A percentile compares a stretch with the other conserved stretches of the same genome.
Conservation (phyloP, 2,797 vertebrate species). For the Paedocypris micromegethes region DNA sequence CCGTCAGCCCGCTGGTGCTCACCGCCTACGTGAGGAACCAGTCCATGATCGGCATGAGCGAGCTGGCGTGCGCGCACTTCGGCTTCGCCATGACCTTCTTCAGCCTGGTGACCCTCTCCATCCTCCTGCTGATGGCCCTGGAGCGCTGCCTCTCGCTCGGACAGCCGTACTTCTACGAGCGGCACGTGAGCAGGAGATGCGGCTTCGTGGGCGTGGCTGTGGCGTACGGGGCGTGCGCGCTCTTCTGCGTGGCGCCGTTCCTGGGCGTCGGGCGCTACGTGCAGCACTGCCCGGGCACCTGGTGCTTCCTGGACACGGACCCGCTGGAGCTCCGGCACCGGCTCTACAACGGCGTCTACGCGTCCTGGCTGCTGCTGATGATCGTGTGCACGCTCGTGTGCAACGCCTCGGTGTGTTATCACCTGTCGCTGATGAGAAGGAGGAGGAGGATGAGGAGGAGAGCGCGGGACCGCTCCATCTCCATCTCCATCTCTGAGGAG, state of each 20-base stretch:
- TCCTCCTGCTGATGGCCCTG: conserved; percentile 75
- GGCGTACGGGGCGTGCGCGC: conserved; percentile 61
- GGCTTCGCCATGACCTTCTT: conserved; percentile 82
- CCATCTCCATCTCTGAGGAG: conserved; percentile 62
- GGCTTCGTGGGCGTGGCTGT: conserved; percentile 56
- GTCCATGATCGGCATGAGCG: conserved; percentile 57
- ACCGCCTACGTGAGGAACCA: conserved; percentile 65
- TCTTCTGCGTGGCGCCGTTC: conserved; percentile 70
- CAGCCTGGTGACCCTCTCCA: conserved; percentile 74
- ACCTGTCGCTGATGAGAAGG: conserved; percentile 69
- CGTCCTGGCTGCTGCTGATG: conserved; percentile 66
- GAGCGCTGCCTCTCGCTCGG: conserved; percentile 60
- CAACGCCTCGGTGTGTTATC: conserved; percentile 71
- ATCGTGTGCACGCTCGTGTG: conserved; percentile 70
- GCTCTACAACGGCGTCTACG: conserved; percentile 65
- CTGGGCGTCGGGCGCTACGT: conserved; percentile 59
- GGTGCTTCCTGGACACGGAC: conserved; percentile 75
- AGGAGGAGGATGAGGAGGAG: conserved; percentile 50
- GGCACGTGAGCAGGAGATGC: conserved; percentile 45
- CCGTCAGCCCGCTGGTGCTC: conserved; percentile 77
- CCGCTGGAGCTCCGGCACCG: rapidly evolving
- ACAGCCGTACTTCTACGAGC: conserved; percentile 55
- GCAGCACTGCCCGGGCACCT: conserved; percentile 78
- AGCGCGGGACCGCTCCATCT: conserved; percentile 47
- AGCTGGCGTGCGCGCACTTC: conserved; percentile 65